Conservation (phyloP, 2,888 invertebrate species). For the Caenorhabditis sulstoni region DNA sequence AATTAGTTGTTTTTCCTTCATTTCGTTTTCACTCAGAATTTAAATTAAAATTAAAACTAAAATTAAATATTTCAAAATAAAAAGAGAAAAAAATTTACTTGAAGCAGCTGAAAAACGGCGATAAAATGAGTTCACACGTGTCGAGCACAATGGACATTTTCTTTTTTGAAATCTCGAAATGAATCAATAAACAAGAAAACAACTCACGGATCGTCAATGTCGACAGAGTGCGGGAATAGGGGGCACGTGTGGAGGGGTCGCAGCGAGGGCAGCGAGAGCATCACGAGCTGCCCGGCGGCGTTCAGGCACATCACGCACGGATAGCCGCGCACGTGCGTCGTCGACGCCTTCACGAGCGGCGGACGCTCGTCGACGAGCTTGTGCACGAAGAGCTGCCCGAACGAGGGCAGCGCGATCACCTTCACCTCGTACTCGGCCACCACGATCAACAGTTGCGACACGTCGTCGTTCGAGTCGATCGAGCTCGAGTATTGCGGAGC, state of each 20-base stretch:
- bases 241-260: constrained; percentile 93
- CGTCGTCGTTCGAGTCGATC: constrained; percentile 64
- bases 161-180: not conserved
- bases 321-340: constrained; percentile 76
- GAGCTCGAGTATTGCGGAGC: constrained; percentile 66
- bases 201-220: constrained; percentile 79
- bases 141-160: constrained; percentile 15
- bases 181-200: constrained; percentile 1
- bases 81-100: constrained; percentile 9
- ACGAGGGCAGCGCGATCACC: constrained; percentile 75
- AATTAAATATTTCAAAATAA: no score
- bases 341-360: constrained; percentile 75
- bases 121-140: constrained; percentile 28
- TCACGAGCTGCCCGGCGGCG: constrained; percentile 85
- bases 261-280: constrained; percentile 95
- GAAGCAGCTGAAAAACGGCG: constrained; percentile 44
- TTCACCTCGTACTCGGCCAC: constrained; percentile 77
- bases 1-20: no score
- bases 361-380: constrained; percentile 76
- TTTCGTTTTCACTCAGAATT: no score
- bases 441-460: constrained; percentile 72
- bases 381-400: constrained; percentile 73
- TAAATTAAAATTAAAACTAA: no score
- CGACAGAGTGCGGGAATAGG: constrained; percentile 87
- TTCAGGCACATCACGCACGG: constrained; percentile 76